Conservation (phyloP, 1,140 invertebrate species). For the Drosophila virilis region DNA sequence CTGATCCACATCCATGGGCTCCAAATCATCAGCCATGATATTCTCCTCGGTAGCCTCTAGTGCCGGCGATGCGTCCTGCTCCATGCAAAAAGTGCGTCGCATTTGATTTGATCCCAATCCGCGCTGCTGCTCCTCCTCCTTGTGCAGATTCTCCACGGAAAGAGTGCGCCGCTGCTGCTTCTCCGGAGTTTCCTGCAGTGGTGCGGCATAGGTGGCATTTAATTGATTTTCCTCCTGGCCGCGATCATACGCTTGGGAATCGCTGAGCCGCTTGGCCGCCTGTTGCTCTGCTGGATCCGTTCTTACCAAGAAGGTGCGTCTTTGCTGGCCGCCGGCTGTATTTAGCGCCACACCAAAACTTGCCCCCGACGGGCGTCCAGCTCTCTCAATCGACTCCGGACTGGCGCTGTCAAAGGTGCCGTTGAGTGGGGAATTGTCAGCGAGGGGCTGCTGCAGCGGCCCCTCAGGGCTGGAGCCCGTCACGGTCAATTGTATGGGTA, state of each 20-base stretch:
- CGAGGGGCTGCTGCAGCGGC: conserved; percentile 14
- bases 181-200: neutral
- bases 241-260: neutral
- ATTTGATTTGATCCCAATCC: neutral
- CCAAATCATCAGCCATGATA: conserved; percentile 28
- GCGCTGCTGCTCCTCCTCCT: neutral
- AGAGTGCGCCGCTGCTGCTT: conserved; percentile 23
- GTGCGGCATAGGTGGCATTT: conserved; percentile 19
- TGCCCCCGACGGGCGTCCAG: neutral
- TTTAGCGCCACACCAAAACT: conserved; percentile 34
- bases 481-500: conserved; percentile 38
- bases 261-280: neutral
- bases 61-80: conserved; percentile 34
- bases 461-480: conserved; percentile 52
- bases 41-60: conserved; percentile 60
- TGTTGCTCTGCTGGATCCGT: conserved; percentile 3
- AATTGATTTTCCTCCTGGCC: conserved; percentile 2
- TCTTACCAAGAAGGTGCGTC: conserved; percentile 46
- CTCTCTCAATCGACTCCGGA: neutral
- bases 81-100: conserved; percentile 46
- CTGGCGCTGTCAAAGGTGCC: conserved; percentile 49
- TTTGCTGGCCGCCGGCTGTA: neutral
- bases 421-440: conserved; percentile 18
- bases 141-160: neutral
- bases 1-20: conserved; percentile 69